Base-by-base conservation (phyloP, 2,888 invertebrate species). In the Andrena praecox region DNA sequence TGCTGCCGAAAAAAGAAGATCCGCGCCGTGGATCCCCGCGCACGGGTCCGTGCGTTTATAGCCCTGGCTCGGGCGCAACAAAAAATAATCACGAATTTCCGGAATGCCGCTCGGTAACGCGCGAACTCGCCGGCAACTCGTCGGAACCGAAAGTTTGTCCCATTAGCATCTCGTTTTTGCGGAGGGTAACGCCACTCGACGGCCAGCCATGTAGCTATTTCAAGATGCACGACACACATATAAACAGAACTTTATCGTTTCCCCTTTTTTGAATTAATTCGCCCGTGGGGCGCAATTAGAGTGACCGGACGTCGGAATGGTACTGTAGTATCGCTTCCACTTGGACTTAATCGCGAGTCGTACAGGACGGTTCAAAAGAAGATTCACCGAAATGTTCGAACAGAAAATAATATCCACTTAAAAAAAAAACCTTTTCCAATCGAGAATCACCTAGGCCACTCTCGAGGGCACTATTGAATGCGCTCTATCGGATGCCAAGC, bases 81-180 rank as follows among this genome's bases (percentile, higher is more conserved):
- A 83, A 77, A 83, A 83, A 83, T 77, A 83, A 83, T 82, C 82
- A 67, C 56, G 70, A 83, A 77, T 82, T 70, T 81, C 82, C 77
- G 77, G 73, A 10, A 76, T 35, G 42, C 72, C 71, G 48, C 1
- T 6, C 42, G 68, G 64, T 10, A 75, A 62, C 68, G 50, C 62
- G 20, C 31, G 33, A 73, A 63, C 64, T 31, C 68, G 48, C 31
- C 56, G 56, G 10, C 8, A 20, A 42, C 42, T 42, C 42, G 35
- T 56, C 67, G 52, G 64, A 31, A 54, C 66, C 69, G 42, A 82
- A 82, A 82, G 66, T 82, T 82, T 78, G 63, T 33, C 72, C 82
- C 72, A 84, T 84, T 82, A 82, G 75, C 84, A 60, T 77, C 50
- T 69, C 62, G 81, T 80, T 80, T 80, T 67, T 62, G 79, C 80